A percentile compares a stretch with the other conserved stretches of the same genome.
These are phyloP conservation scores for Nothobranchius furzeri DNA, from an alignment of 2,113 vertebrate species.

Conservation along the genomic window DNA sequence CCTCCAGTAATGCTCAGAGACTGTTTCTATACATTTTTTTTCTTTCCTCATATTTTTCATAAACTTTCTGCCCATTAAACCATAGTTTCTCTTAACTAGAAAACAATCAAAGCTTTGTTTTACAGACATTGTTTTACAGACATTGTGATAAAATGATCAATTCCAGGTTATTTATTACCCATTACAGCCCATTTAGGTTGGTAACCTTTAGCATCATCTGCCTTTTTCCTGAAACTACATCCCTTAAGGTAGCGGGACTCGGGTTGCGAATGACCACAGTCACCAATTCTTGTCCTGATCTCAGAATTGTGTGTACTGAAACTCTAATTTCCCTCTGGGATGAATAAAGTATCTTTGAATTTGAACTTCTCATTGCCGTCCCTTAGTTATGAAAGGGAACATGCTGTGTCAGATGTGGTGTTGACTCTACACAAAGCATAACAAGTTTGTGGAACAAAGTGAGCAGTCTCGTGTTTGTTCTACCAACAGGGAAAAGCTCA, in stretches of 20 bases:
- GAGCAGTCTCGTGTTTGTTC: slow-evolving; percentile 64
- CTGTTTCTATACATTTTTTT: background rate
- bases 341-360: no score
- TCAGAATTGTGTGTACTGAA: no score
- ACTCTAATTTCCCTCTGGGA: no score
- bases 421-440: slow-evolving; percentile 71
- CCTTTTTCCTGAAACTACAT: background rate
- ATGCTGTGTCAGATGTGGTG: slow-evolving; percentile 45
- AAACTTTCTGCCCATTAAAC: background rate
- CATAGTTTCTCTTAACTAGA: background rate
- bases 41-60: background rate
- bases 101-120: background rate
- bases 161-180: background rate
- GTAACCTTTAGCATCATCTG: no score
- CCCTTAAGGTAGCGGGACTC: no score
- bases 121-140: background rate
- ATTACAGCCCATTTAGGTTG: background rate
- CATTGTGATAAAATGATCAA: background rate
- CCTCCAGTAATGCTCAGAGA: slow-evolving; percentile 20
- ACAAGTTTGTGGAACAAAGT: slow-evolving; percentile 36
- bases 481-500: slow-evolving; percentile 56
- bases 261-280: no score
- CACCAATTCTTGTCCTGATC: no score
- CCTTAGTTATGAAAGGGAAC: slow-evolving; percentile 40
- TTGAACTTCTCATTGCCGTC: background rate